These are phyloP conservation scores for Artibeus lituratus DNA, from an alignment of 2,797 vertebrate genomes.

Conservation along the genomic window DNA sequence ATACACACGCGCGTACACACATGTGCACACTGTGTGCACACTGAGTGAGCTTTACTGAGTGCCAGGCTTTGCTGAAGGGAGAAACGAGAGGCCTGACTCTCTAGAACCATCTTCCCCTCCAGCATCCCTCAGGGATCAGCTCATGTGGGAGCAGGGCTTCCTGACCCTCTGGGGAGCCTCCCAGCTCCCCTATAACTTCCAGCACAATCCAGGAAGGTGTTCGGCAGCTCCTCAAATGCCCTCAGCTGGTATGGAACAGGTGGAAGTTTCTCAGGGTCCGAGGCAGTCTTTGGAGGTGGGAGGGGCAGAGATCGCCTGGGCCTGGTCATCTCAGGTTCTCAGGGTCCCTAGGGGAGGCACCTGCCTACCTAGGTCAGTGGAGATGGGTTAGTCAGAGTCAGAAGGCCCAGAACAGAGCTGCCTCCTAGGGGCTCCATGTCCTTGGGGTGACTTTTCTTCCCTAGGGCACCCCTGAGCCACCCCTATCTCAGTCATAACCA, in stretches of 20 bases:
- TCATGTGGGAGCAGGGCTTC: background rate
- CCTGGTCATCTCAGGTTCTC: background rate
- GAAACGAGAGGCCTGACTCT: background rate
- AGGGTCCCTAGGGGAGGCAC: background rate
- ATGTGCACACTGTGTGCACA: background rate
- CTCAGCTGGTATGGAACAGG: background rate
- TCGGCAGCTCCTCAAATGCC: background rate
- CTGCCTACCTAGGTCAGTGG: background rate
- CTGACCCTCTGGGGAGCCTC: background rate
- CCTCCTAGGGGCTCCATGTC: background rate
- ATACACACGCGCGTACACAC: accelerated
- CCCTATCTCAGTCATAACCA: background rate
- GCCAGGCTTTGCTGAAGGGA: background rate
- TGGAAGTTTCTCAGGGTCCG: background rate
- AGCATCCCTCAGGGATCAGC: background rate
- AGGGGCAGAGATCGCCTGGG: background rate
- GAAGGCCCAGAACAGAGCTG: background rate
- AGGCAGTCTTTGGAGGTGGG: background rate
- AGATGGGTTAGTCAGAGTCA: background rate
- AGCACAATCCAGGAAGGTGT: background rate
- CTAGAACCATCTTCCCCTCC: background rate
- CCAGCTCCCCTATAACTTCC: background rate
- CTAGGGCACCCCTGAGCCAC: background rate
- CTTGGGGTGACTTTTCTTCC: background rate
- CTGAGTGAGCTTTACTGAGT: background rate